Base-by-base conservation (phyloP, 2,888 invertebrate genomes). In the Melieria omissa region DNA sequence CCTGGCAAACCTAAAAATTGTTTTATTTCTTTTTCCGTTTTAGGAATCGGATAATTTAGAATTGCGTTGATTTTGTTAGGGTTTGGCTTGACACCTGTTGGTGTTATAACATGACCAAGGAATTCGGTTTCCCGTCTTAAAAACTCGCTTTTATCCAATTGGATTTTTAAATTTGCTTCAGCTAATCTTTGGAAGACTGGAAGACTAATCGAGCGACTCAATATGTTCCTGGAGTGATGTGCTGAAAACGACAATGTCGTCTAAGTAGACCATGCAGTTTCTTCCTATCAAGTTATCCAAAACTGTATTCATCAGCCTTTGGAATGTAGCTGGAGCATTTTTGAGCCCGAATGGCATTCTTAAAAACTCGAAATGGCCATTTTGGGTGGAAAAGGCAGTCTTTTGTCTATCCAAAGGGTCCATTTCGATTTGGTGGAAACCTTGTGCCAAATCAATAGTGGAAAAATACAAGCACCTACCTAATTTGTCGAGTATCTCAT, bases 71-170 rank as follows among this genome's bases (percentile, higher is more conserved):
- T 78, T 76, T 84, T 84, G 9, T 78, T 75, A 0, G 81, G 80
- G 62, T 83, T 80, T 4, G 83, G 81, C 67, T 73, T 78, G 10
- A 81, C 77, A 14, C 79, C 81, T 0, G 83, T 78, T 4, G 78
- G 66, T 1, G 82, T 79, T 16, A 85, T 74, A 10, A 83, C 49
- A 62, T 82, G 83, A 6, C 84, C 82, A 10, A 84, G 65, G 73
- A 77, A 83, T 45, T 76, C 73, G 0, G 83, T 77, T 76, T 78
- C 77, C 44, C 76, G 77, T 49, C 68, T 65, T 4, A 80, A 61
- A 71, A 82, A 82, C 69, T 80, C 74, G 3, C 73, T 76, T 71
- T 80, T 81, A 58, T 78, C 78, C 5, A 79, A 29, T 66, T 80
- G 79, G 3, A 80, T 71, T 77, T 81, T 79, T 5, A 81, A 73